These are phyloP conservation scores for Halictus rubicundus DNA, from an alignment of 1,140 invertebrate genomes.

Conservation along the genomic window DNA sequence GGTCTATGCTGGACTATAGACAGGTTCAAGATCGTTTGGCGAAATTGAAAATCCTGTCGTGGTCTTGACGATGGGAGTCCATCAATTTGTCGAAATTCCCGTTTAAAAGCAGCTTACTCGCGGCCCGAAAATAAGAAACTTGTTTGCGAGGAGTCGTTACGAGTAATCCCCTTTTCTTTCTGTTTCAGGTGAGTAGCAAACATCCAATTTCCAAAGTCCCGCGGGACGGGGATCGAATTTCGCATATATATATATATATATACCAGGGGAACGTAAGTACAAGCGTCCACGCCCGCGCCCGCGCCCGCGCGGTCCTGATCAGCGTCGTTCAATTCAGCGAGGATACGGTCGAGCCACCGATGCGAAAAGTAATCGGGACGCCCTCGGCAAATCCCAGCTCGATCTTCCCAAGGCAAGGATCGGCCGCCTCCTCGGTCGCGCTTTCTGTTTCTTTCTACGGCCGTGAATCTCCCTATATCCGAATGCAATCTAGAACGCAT, in stretches of 20 bases:
- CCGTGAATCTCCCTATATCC: constrained; percentile 71
- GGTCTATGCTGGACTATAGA: no score
- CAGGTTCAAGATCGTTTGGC: no score
- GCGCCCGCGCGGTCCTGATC: constrained; percentile 29
- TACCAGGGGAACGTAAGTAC: constrained; percentile 40
- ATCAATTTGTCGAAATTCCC: background rate
- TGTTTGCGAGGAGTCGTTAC: constrained; percentile 2
- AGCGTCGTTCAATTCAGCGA: constrained; percentile 45
- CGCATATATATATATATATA: constrained; percentile 31
- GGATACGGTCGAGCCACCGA: constrained; percentile 54
- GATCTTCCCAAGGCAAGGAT: constrained; percentile 70
- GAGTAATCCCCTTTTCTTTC: constrained; percentile 60
- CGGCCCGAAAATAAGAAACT: background rate
- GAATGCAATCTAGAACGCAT: constrained; percentile 78
- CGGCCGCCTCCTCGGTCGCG: constrained; percentile 13
- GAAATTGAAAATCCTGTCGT: no score
- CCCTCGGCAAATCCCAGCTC: constrained; percentile 72
- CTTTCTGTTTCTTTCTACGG: constrained; percentile 9
- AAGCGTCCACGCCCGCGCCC: background rate
- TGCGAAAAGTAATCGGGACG: constrained; percentile 72
- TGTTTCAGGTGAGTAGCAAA: constrained; percentile 72
- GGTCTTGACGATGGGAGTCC: background rate
- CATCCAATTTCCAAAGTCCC: constrained; percentile 36
- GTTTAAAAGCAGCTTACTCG: constrained; percentile 1
- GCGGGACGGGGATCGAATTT: constrained; percentile 43